phyloP scores from a whole-genome alignment of 2,888 invertebrate species.

The Heterodera filipjevi region DNA sequence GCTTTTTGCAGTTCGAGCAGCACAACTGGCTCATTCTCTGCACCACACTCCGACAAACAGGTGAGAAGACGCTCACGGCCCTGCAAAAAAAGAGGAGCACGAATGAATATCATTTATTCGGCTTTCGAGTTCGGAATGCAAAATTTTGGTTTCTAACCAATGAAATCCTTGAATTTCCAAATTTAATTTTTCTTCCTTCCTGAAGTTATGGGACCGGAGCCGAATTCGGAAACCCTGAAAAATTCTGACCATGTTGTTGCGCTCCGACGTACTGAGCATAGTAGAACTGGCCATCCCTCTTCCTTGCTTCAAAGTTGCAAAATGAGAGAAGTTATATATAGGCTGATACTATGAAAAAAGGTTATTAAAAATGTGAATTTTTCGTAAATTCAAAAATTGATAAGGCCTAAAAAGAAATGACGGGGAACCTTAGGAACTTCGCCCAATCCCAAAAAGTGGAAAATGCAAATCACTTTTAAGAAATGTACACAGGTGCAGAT shows the following conservation, averaged over 20 bases:
- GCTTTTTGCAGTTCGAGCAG: constrained; percentile 29
- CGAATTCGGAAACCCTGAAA: neutral
- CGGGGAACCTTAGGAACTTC: too few relatives aligned
- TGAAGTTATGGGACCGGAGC: neutral
- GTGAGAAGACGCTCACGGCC: constrained; percentile 23
- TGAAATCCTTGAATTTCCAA: neutral
- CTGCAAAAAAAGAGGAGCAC: constrained; percentile 13
- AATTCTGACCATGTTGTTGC: neutral
- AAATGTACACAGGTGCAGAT: neutral
- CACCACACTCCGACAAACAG: constrained; percentile 27
- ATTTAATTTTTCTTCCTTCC: too few relatives aligned
- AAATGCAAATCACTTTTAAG: too few relatives aligned
- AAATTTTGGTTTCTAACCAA: too few relatives aligned
- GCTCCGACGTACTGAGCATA: neutral
- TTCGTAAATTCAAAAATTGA: too few relatives aligned
- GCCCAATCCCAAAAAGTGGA: too few relatives aligned
- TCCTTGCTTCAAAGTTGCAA: neutral
- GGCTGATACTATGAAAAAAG: too few relatives aligned
- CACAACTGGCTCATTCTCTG: constrained; percentile 22
- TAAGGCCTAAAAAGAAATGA: too few relatives aligned
- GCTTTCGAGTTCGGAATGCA: too few relatives aligned
- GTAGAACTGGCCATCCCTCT: neutral
- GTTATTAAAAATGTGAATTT: too few relatives aligned
- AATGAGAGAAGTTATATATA: neutral
- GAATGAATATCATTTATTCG: too few relatives aligned